Percentiles rank a stretch among this genome's conserved stretches.
phyloP scores from a whole-genome alignment of 2,797 vertebrate species.

The Fundulus diaphanus region DNA sequence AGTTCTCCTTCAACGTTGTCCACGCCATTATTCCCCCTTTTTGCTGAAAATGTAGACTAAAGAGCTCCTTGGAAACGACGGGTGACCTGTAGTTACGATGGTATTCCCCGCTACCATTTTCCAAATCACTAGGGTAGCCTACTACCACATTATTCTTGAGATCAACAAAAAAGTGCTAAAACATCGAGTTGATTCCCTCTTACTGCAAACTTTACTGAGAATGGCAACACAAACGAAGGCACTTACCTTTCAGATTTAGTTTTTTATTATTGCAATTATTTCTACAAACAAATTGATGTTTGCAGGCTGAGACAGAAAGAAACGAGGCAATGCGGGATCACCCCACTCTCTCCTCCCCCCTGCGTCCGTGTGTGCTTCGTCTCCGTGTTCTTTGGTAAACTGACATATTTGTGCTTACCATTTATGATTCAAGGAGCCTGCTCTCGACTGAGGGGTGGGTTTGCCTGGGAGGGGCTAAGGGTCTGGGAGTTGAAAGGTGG shows the following conservation, averaged over 20 bases:
- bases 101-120: constrained; percentile 20
- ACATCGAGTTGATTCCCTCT: constrained; percentile 18
- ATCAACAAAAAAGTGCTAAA: constrained; percentile 16
- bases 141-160: constrained; percentile 1
- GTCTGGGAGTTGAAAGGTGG: constrained; percentile 31
- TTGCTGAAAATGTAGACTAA: constrained; percentile 9
- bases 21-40: neutral
- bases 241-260: constrained; percentile 64
- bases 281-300: constrained; percentile 17
- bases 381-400: constrained; percentile 58
- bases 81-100: neutral
- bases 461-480: constrained; percentile 20
- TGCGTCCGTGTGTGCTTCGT: constrained; percentile 75
- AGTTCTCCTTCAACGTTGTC: neutral
- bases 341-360: constrained; percentile 24
- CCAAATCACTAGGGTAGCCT: constrained; percentile 11
- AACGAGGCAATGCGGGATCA: constrained; percentile 23
- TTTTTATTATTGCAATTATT: constrained; percentile 34
- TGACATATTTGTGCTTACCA: constrained; percentile 79
- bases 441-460: constrained; percentile 35
- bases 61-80: neutral
- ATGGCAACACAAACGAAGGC: constrained; percentile 29
- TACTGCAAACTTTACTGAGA: constrained; percentile 41
- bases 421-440: constrained; percentile 75
- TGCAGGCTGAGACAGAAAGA: constrained; percentile 28